Conservation (phyloP, 2,888 invertebrate species). For the Caenorhabditis drosophilae region DNA sequence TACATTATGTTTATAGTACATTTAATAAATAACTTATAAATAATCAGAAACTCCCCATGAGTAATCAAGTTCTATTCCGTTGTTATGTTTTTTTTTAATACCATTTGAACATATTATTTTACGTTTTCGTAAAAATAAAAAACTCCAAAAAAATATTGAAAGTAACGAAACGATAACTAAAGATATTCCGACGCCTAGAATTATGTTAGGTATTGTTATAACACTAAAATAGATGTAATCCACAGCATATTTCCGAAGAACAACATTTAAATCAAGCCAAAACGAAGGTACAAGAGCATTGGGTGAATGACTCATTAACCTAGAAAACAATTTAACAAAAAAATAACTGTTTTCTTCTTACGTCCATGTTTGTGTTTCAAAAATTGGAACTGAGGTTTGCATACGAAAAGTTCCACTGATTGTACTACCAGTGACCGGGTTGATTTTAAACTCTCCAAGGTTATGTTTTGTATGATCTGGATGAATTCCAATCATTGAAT, state of each 20-base stretch:
- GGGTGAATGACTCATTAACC: constrained; percentile 20
- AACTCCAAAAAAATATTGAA: constrained; percentile 21
- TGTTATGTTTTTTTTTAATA: no score
- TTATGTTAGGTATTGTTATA: constrained; percentile 38
- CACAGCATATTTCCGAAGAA: constrained; percentile 44
- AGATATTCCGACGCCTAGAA: constrained; percentile 46
- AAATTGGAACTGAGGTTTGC: constrained; percentile 54
- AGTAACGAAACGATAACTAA: constrained; percentile 21
- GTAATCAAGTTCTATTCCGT: no score
- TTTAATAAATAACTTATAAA: no score
- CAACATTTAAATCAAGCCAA: constrained; percentile 38
- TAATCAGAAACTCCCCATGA: no score
- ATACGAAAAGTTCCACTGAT: constrained; percentile 52
- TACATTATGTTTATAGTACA: no score
- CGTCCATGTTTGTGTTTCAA: constrained; percentile 26
- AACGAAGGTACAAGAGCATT: constrained; percentile 49
- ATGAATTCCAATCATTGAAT: constrained; percentile 41
- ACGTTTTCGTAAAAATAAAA: constrained; percentile 15
- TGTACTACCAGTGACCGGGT: constrained; percentile 57
- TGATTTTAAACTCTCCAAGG: constrained; percentile 51
- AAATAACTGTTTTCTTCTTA: no score
- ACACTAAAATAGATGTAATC: constrained; percentile 41
- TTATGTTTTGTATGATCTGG: constrained; percentile 40
- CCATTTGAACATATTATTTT: no score
- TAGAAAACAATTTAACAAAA: no score